Evolutionary conservation across 2,888 invertebrate species (phyloP).

Genomic region (Agrenia bidenticulata): DNA sequence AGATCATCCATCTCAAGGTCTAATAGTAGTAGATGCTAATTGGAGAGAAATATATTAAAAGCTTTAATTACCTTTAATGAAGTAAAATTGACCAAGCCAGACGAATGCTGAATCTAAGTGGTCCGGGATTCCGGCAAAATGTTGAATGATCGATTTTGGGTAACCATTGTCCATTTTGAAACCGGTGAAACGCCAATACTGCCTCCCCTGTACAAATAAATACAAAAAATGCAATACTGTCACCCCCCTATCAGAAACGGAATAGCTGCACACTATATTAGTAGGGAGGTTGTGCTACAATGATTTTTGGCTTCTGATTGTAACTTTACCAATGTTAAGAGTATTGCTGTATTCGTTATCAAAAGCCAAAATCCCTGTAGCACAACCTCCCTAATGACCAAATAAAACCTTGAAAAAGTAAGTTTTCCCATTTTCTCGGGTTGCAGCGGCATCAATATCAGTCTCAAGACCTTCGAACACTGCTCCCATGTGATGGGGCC

Average conservation of each 20-base stretch:
- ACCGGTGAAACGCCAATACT: constrained; percentile 47
- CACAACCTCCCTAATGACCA: background rate
- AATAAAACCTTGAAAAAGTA: constrained; percentile 46
- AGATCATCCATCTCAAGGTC: too few relatives aligned
- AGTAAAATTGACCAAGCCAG: constrained; percentile 42
- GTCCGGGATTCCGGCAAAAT: constrained; percentile 48
- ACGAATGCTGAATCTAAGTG: constrained; percentile 47
- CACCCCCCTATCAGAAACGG: too few relatives aligned
- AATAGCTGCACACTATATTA: too few relatives aligned
- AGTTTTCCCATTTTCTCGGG: constrained; percentile 43
- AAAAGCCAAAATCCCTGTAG: too few relatives aligned
- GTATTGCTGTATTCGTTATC: too few relatives aligned
- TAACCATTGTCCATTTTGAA: constrained; percentile 38
- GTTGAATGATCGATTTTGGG: constrained; percentile 39
- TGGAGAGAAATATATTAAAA: too few relatives aligned
- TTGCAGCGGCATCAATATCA: constrained; percentile 43
- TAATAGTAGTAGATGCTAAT: too few relatives aligned
- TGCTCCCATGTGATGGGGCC: constrained; percentile 35
- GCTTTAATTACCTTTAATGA: constrained; percentile 40
- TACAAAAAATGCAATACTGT: background rate
- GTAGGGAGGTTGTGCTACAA: too few relatives aligned
- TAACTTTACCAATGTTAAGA: too few relatives aligned
- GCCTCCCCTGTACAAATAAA: constrained; percentile 34
- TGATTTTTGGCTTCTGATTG: too few relatives aligned
- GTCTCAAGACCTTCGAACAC: constrained; percentile 37